Conservation (phyloP, 92 coral and sea anemone genomes). For the Desmophyllum pertusum region DNA sequence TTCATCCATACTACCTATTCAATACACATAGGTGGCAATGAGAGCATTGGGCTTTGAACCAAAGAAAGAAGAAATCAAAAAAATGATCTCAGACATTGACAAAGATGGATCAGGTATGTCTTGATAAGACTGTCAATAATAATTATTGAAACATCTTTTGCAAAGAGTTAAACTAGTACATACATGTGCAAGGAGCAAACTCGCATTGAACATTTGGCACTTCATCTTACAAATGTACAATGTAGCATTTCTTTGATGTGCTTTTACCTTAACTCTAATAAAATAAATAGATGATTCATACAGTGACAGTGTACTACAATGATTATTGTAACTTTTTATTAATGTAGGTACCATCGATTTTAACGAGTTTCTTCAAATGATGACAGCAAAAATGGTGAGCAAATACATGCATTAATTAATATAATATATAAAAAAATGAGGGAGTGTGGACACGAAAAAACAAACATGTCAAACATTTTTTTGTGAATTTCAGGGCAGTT, state of each 20-base stretch:
- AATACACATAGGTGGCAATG: constrained; percentile 94
- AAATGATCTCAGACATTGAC: constrained; percentile 98
- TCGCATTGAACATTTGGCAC: too few species aligned
- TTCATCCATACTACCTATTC: background rate
- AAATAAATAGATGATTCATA: too few species aligned
- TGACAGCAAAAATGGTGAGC: constrained; percentile 99
- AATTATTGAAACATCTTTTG: too few species aligned
- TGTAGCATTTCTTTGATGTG: too few species aligned
- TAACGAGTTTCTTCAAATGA: constrained; percentile 99
- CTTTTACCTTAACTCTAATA: too few species aligned
- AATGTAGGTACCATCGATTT: constrained; percentile 96
- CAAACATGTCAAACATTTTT: too few species aligned
- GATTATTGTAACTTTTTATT: background rate
- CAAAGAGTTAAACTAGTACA: too few species aligned
- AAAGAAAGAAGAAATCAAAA: constrained; percentile 98
- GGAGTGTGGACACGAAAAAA: too few species aligned
- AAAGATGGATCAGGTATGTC: constrained; percentile 97
- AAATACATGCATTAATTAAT: background rate
- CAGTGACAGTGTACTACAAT: background rate
- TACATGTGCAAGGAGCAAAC: too few species aligned
- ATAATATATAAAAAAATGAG: too few species aligned
- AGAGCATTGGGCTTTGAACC: constrained; percentile 99
- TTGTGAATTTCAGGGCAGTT: too few species aligned
- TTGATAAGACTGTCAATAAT: background rate
- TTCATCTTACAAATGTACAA: too few species aligned